Percentiles rank a stretch among this genome's conserved stretches.
Evolutionary conservation across 30 jellyfish, hydroid and myxozoan genomes (phyloP).

Genomic region (Aurelia sp.): DNA sequence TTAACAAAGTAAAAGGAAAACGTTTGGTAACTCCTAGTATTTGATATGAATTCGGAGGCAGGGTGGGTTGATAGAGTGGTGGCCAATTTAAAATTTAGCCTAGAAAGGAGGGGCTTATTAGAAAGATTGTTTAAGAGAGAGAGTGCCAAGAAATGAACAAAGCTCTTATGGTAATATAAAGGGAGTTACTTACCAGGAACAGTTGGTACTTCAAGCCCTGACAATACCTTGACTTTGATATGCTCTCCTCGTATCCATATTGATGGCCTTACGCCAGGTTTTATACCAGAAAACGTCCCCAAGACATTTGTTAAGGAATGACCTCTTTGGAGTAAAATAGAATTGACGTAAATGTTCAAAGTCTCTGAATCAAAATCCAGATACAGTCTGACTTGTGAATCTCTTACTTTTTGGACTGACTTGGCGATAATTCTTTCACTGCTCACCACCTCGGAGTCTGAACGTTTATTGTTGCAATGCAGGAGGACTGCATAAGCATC

Average conservation of each 20-base stretch:
- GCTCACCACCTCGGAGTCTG: too few relatives aligned
- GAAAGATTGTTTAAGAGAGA: too few relatives aligned
- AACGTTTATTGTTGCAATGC: background rate
- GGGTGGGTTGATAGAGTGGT: too few relatives aligned
- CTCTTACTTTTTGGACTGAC: background rate
- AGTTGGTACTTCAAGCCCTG: constrained; percentile 34
- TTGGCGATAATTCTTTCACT: background rate
- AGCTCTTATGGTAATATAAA: too few relatives aligned
- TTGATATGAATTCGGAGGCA: too few relatives aligned
- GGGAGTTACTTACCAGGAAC: constrained; percentile 24
- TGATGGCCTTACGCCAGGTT: constrained; percentile 28
- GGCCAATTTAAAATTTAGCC: too few relatives aligned
- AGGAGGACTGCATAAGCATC: constrained; percentile 15
- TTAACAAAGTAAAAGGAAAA: too few relatives aligned
- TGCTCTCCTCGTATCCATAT: constrained; percentile 42
- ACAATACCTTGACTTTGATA: constrained; percentile 5
- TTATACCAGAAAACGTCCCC: constrained; percentile 1
- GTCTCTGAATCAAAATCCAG: constrained; percentile 1
- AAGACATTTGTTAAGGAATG: background rate
- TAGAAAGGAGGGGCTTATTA: too few relatives aligned
- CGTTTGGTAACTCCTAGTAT: too few relatives aligned
- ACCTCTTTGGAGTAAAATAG: constrained; percentile 7
- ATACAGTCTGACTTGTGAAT: background rate
- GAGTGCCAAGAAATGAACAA: too few relatives aligned
- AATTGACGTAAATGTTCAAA: constrained; percentile 10